A percentile compares a stretch with the other conserved stretches of the same genome.
These are phyloP conservation scores for Hydriomena furcata DNA, from an alignment of 2,888 invertebrate species.

Conservation along the genomic window DNA sequence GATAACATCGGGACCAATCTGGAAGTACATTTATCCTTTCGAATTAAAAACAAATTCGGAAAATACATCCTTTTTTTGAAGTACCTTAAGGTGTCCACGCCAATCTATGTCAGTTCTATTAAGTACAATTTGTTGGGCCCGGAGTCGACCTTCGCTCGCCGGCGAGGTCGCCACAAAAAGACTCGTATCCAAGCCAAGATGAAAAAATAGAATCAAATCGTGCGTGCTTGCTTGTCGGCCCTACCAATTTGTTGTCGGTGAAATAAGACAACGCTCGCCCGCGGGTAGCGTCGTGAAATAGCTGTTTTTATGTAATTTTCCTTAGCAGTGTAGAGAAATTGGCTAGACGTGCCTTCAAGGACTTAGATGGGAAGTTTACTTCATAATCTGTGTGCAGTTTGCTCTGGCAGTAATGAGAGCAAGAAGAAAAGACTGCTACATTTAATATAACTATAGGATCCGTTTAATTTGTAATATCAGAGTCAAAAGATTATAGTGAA, in stretches of 20 bases:
- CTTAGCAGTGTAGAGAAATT: background rate
- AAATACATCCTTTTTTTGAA: too few species aligned
- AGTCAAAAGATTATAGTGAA: too few species aligned
- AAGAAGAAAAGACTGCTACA: too few species aligned
- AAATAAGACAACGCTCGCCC: conserved; percentile 47
- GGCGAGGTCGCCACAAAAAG: conserved; percentile 57
- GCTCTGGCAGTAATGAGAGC: too few species aligned
- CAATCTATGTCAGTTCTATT: conserved; percentile 4
- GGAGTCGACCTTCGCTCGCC: conserved; percentile 47
- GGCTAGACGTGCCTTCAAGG: conserved; percentile 13
- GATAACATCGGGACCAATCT: too few species aligned
- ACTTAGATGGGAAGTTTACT: background rate
- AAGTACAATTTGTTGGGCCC: conserved; percentile 12
- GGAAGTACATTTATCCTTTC: too few species aligned
- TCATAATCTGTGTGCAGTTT: too few species aligned
- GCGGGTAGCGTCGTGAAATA: conserved; percentile 17
- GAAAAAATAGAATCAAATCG: conserved; percentile 45
- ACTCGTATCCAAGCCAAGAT: conserved; percentile 43
- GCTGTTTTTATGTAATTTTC: conserved; percentile 6
- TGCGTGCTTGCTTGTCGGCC: conserved; percentile 55
- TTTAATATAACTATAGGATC: too few species aligned
- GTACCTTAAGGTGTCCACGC: too few species aligned
- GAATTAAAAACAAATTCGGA: too few species aligned
- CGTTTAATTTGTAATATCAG: too few species aligned
- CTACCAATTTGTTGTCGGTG: conserved; percentile 67